Conservation (phyloP, 1,140 invertebrate species). For the Listronotus oregonensis region DNA sequence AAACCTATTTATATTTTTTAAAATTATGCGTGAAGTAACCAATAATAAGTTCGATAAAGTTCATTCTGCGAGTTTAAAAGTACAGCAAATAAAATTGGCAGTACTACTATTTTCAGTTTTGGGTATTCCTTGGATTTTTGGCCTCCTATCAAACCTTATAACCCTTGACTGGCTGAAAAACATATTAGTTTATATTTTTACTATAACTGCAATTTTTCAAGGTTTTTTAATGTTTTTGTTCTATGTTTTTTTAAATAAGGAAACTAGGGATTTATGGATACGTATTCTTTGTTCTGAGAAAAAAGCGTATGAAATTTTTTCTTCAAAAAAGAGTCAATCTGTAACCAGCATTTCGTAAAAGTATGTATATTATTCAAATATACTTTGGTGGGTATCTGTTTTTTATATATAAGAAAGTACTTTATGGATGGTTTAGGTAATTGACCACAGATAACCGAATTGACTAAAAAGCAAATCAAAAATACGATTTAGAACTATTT, state of each 20-base stretch:
- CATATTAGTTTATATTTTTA: slow-evolving; percentile 63
- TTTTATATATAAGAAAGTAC: too few relatives aligned
- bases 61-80: slow-evolving; percentile 56
- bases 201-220: slow-evolving; percentile 65
- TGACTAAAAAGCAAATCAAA: too few relatives aligned
- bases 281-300: background rate
- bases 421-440: too few relatives aligned
- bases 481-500: too few relatives aligned
- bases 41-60: slow-evolving; percentile 58
- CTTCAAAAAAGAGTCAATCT: slow-evolving; percentile 7
- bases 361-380: too few relatives aligned
- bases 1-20: slow-evolving; percentile 61
- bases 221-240: slow-evolving; percentile 68
- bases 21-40: slow-evolving; percentile 61
- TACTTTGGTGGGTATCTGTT: too few relatives aligned
- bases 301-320: slow-evolving; percentile 8
- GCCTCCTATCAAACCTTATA: slow-evolving; percentile 61
- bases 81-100: slow-evolving; percentile 63
- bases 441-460: too few relatives aligned
- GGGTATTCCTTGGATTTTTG: slow-evolving; percentile 68
- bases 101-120: slow-evolving; percentile 66
- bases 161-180: slow-evolving; percentile 49
- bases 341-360: slow-evolving; percentile 12
- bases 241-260: slow-evolving; percentile 64
- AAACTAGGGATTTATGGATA: slow-evolving; percentile 60